Percentiles rank a stretch among this genome's conserved stretches.
phyloP scores from a whole-genome alignment of 2,113 vertebrate genomes.

The Syngnathoides biaculeatus region DNA sequence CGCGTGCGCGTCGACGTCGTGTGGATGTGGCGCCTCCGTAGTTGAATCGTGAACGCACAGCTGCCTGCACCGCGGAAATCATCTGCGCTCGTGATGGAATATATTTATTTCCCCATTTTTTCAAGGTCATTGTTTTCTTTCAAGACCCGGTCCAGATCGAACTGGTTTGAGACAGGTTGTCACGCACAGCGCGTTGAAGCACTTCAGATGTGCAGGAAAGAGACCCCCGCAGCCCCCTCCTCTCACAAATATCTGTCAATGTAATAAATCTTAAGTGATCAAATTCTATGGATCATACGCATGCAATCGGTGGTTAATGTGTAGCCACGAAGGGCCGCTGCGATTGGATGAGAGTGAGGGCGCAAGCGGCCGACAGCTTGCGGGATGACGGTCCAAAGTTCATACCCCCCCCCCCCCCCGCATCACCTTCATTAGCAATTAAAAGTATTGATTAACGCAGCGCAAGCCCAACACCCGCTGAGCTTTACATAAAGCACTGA shows the following conservation, averaged over 20 bases:
- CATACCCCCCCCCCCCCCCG: conserved; percentile 15
- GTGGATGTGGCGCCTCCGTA: conserved; percentile 67
- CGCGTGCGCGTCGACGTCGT: conserved; percentile 19
- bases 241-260: background rate
- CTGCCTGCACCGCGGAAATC: conserved; percentile 33
- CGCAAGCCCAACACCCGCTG: too few species aligned
- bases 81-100: background rate
- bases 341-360: conserved; percentile 58
- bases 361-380: conserved; percentile 28
- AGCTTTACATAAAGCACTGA: background rate
- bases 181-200: conserved; percentile 13
- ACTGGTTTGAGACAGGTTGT: conserved; percentile 53
- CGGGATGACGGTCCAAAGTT: conserved; percentile 67
- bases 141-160: conserved; percentile 51
- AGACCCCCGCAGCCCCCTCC: background rate
- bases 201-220: too few species aligned
- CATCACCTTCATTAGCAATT: conserved; percentile 3
- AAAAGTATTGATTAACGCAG: background rate
- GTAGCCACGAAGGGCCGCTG: conserved; percentile 39
- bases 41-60: conserved; percentile 64
- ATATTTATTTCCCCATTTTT: background rate
- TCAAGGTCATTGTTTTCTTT: background rate
- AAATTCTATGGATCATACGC: background rate
- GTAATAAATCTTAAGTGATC: background rate
- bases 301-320: conserved; percentile 52